A percentile compares a stretch with the other conserved stretches of the same genome.
Conservation (phyloP, 2,113 vertebrate species). For the Poeciliopsis retropinna region DNA sequence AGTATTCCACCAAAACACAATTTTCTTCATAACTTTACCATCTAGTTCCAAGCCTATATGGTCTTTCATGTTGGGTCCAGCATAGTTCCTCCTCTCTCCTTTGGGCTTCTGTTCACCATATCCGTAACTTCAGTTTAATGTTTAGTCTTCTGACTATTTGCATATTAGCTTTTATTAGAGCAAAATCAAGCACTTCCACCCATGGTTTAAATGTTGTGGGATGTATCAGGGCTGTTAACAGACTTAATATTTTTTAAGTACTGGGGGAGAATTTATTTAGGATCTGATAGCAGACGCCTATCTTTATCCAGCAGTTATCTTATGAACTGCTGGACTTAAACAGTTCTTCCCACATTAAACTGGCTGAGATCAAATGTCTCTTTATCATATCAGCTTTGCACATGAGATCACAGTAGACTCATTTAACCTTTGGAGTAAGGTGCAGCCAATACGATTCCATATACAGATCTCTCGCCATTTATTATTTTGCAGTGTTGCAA, state of each 20-base stretch:
- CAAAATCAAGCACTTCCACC: too few species aligned
- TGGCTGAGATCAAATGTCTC: neutral
- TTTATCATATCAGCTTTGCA: neutral
- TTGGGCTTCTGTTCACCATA: too few species aligned
- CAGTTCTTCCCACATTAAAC: neutral
- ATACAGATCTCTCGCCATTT: neutral
- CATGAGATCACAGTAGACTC: neutral
- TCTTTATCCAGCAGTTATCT: neutral
- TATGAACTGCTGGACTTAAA: neutral
- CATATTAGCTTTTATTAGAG: too few species aligned
- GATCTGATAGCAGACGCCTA: neutral
- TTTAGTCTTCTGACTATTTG: too few species aligned
- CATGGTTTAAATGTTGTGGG: neutral
- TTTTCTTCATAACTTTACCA: too few species aligned
- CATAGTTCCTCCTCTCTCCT: too few species aligned
- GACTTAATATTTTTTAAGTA: neutral
- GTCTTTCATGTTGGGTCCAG: too few species aligned
- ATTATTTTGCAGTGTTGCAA: neutral
- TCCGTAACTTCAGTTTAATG: too few species aligned
- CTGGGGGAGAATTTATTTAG: neutral
- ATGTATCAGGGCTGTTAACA: too few species aligned
- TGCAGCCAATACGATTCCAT: neutral
- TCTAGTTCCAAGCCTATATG: too few species aligned
- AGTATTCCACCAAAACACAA: too few species aligned
- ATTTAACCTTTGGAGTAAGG: neutral